Base-by-base conservation (phyloP, 2,888 invertebrate species). In the Sepiola atlantica region DNA sequence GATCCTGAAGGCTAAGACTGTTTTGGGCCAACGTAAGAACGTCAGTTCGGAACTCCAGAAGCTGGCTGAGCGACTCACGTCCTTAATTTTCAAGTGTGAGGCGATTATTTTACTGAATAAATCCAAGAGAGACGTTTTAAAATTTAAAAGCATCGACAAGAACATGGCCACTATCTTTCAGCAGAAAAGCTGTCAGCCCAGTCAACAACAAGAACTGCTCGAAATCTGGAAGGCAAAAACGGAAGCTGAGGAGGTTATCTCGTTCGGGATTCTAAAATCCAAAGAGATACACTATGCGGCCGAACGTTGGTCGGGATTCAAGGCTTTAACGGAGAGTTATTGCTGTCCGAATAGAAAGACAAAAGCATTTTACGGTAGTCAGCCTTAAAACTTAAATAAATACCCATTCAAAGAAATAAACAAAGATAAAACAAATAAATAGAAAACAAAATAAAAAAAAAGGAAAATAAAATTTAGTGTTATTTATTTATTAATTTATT, bases 221-320 rank as follows among this genome's bases (percentile, higher is more conserved):
- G 92, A 92, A 92, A 92, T 92, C 24, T 92, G 92, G 92, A 92
- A 92, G 54, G 92, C 92, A 4, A 92, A 92, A 92, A 92, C 92
- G n/a, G 55, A 92, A 55, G 92, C 92, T 35, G 92, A 92, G 45
- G 92, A 92, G 32, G 35, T 92, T 28, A 92, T 55, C 54, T 92
- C 92, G 28, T 92, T 92, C 55, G 45, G 45, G 45, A 92, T 92
- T 35, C 92, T 92, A 28, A 92, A 92, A n/a, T 92, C 92, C 20
- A 92, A 92, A 45, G 55, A 92, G 55, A 45, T 92, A 55, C 55
- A 92, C 55, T 92, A 92, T 18, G 92, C 54, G 32, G 45, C 92
- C 18, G 55, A 92, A 18, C 92, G 92, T 2, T 92, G 92, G 92
- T 92, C 92, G n/a, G 45, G 92, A 20, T 92, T 92, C 54, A 55